These are phyloP conservation scores for Physocephala rufipes DNA, from an alignment of 2,888 invertebrate genomes.

Conservation along the genomic window DNA sequence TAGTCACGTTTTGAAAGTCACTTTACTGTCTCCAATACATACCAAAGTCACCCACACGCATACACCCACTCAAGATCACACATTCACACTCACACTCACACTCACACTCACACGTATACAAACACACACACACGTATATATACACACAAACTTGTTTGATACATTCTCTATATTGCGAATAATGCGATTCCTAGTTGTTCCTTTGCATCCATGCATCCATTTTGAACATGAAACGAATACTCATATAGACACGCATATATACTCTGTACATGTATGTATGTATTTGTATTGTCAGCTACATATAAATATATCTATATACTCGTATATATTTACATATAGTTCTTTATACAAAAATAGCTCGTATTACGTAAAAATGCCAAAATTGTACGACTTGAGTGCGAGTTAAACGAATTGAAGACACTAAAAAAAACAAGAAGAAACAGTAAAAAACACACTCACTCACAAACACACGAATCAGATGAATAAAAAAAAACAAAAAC, in stretches of 20 bases:
- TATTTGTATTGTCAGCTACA: background rate
- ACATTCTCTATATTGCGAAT: background rate
- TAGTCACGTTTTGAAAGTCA: slow-evolving; percentile 33
- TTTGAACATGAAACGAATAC: background rate
- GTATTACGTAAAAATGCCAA: slow-evolving; percentile 5
- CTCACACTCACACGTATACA: background rate
- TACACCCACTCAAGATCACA: slow-evolving; percentile 30
- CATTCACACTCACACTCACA: slow-evolving; percentile 13
- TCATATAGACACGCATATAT: background rate
- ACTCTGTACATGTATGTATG: background rate
- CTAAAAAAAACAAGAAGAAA: slow-evolving; percentile 1
- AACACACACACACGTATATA: slow-evolving; percentile 17
- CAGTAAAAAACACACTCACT: too few species aligned
- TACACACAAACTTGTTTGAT: too few species aligned
- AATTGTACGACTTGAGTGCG: background rate
- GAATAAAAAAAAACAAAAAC: slow-evolving; percentile 3
- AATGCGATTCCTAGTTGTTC: slow-evolving; percentile 7
- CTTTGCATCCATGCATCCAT: slow-evolving; percentile 44
- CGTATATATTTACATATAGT: slow-evolving; percentile 14
- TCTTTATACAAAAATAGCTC: background rate
- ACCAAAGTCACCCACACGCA: slow-evolving; percentile 36
- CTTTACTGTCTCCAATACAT: slow-evolving; percentile 15
- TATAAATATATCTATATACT: slow-evolving; percentile 9
- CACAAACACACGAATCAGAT: background rate
- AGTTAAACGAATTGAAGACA: background rate